These are phyloP conservation scores for Myripristis jacobus DNA, from an alignment of 2,797 vertebrate species.

Conservation along the genomic window DNA sequence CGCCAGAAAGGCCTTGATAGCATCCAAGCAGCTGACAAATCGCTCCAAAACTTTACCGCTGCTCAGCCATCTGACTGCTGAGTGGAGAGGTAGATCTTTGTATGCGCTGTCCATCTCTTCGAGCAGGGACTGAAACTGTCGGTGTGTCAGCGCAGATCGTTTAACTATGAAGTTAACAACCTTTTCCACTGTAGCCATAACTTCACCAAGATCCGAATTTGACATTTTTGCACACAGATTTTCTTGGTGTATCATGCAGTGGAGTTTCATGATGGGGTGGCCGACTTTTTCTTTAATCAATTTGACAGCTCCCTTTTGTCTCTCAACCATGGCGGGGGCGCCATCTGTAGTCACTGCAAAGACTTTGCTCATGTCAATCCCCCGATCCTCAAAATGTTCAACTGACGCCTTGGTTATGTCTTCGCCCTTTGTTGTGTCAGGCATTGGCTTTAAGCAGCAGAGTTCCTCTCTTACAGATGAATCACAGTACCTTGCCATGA, in stretches of 20 bases:
- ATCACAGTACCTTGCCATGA: too few species aligned
- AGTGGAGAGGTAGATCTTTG: slow-evolving; percentile 23
- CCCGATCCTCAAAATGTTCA: slow-evolving; percentile 18
- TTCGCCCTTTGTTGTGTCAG: slow-evolving; percentile 34
- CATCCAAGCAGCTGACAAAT: too few species aligned
- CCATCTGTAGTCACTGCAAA: slow-evolving; percentile 34
- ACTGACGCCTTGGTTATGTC: slow-evolving; percentile 13
- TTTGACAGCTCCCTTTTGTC: slow-evolving; percentile 13
- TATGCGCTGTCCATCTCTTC: slow-evolving; percentile 26
- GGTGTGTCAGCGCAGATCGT: slow-evolving; percentile 20
- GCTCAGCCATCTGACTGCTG: slow-evolving; percentile 20
- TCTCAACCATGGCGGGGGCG: slow-evolving; percentile 16
- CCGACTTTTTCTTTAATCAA: slow-evolving; percentile 38
- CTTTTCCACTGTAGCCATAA: slow-evolving; percentile 32
- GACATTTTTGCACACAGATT: too few species aligned
- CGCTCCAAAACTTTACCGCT: slow-evolving; percentile 22
- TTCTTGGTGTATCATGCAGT: too few species aligned
- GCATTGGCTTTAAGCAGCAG: slow-evolving; percentile 29
- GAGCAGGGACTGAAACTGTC: slow-evolving; percentile 22
- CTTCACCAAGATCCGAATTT: slow-evolving; percentile 40
- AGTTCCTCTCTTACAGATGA: slow-evolving; percentile 3
- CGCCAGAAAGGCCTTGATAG: too few species aligned
- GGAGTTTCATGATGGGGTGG: slow-evolving; percentile 32
- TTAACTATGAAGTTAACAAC: slow-evolving; percentile 28
- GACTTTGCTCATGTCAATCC: slow-evolving; percentile 4